Conservation (phyloP, 2,113 vertebrate genomes). For the Danionella cerebrum region DNA sequence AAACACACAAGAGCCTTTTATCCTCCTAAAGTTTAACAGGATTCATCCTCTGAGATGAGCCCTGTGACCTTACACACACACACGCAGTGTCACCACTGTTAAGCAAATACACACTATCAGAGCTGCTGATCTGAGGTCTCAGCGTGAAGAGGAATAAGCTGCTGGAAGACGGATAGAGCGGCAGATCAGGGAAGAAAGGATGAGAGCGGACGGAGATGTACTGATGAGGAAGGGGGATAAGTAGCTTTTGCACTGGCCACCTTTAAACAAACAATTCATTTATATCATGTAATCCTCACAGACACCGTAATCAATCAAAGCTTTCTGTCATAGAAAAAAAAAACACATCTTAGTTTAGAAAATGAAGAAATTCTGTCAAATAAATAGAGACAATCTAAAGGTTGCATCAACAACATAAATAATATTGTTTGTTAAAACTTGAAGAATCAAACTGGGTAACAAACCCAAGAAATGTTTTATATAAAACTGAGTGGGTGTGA, state of each 20-base stretch:
- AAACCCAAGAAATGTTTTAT: no score
- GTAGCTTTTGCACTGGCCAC: conserved; percentile 55
- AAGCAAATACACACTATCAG: neutral
- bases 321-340: no score
- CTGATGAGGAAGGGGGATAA: conserved; percentile 52
- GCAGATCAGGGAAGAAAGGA: conserved; percentile 19
- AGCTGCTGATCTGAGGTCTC: conserved; percentile 21
- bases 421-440: no score
- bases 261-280: conserved; percentile 69
- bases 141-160: conserved; percentile 33
- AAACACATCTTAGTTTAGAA: no score
- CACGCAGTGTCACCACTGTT: neutral
- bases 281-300: conserved; percentile 44
- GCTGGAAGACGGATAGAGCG: conserved; percentile 26
- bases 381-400: no score
- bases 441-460: no score
- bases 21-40: conserved; percentile 27
- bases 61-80: conserved; percentile 25
- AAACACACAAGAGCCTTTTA: conserved; percentile 29
- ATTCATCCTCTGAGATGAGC: conserved; percentile 27
- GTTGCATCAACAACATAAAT: no score
- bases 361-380: no score
- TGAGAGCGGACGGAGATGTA: conserved; percentile 13
- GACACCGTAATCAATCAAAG: no score
- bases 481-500: no score